Evolutionary conservation across 2,888 invertebrate genomes (phyloP).

Genomic region (Lasioglossum vierecki): DNA sequence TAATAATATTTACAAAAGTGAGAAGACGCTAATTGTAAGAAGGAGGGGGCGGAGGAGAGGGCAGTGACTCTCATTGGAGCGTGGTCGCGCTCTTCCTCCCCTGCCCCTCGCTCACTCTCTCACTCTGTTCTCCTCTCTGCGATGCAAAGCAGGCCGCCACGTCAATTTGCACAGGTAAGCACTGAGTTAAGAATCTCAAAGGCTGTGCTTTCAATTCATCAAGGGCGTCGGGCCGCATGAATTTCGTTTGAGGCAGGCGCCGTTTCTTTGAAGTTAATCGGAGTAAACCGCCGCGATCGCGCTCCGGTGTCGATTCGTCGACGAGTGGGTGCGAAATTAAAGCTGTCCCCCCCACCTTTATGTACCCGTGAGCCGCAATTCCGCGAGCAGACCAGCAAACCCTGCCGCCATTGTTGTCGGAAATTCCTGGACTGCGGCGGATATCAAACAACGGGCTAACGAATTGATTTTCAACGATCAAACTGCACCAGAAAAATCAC

Average conservation of each 20-base stretch:
- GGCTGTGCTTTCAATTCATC: conserved; percentile 64
- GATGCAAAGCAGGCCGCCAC: conserved; percentile 62
- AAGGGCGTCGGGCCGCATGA: conserved; percentile 56
- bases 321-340: conserved; percentile 57
- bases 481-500: neutral
- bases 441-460: neutral
- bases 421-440: neutral
- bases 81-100: neutral
- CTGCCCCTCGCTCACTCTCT: neutral
- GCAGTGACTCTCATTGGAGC: conserved; percentile 37
- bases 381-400: neutral
- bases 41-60: conserved; percentile 38
- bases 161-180: conserved; percentile 68
- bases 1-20: conserved; percentile 43
- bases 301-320: conserved; percentile 43
- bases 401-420: neutral
- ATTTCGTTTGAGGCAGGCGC: conserved; percentile 57
- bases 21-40: conserved; percentile 58
- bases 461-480: neutral
- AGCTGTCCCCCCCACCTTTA: conserved; percentile 17
- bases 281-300: conserved; percentile 54
- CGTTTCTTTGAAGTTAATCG: conserved; percentile 64
- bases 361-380: conserved; percentile 2
- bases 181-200: conserved; percentile 68
- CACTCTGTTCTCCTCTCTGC: conserved; percentile 19